Evolutionary conservation across 2,797 vertebrate genomes (phyloP).

Genomic region (Parambassis ranga): DNA sequence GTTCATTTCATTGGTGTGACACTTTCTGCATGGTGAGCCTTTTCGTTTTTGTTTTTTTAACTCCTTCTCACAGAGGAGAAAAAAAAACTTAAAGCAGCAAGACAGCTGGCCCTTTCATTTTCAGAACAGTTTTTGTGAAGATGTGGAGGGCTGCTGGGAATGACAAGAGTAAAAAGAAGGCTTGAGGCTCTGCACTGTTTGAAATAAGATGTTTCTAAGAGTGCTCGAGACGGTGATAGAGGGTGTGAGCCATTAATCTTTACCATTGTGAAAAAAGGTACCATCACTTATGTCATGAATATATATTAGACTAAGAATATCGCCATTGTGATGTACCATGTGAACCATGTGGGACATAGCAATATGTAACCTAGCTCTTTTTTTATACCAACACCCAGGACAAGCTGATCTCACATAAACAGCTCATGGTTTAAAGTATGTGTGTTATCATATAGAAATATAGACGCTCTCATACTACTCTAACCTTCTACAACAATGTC

Average conservation of each 20-base stretch:
- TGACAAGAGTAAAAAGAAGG: constrained; percentile 28
- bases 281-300: constrained; percentile 1
- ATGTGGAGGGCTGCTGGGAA: constrained; percentile 29
- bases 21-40: constrained; percentile 16
- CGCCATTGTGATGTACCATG: neutral
- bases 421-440: neutral
- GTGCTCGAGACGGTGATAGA: constrained; percentile 3
- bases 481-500: no score
- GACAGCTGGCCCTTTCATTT: constrained; percentile 12
- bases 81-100: constrained; percentile 13
- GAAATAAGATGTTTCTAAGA: constrained; percentile 26
- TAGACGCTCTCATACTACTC: no score
- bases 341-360: neutral
- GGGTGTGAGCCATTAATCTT: constrained; percentile 21
- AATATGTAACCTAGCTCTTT: neutral
- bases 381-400: neutral
- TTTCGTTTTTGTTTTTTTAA: no score
- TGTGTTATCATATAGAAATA: no score
- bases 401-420: neutral
- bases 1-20: constrained; percentile 43
- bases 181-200: constrained; percentile 15
- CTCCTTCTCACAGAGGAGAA: neutral
- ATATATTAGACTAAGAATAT: neutral
- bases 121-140: constrained; percentile 8
- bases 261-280: constrained; percentile 14